These are phyloP conservation scores for Plecturocebus donacophilus DNA, from an alignment of 2,113 vertebrate genomes.

Conservation along the genomic window DNA sequence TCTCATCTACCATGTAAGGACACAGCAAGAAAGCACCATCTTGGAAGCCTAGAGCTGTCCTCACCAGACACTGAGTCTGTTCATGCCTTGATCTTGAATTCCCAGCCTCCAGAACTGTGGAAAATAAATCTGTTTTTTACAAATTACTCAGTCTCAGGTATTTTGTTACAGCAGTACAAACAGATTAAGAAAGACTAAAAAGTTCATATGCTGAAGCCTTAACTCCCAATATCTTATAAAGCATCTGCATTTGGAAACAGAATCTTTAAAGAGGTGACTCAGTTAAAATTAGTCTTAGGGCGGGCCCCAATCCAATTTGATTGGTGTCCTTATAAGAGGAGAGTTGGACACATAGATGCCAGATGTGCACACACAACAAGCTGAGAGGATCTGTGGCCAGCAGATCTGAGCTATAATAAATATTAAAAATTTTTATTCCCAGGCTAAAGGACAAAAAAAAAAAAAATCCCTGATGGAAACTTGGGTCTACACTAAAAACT, in stretches of 20 bases:
- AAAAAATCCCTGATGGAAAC: not conserved
- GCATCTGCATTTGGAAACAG: not conserved
- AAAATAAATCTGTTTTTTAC: not conserved
- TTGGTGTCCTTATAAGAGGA: not conserved
- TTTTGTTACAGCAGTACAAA: not conserved
- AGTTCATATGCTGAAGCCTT: not conserved
- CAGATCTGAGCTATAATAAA: not conserved
- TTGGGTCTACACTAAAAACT: not conserved
- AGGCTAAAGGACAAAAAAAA: not conserved
- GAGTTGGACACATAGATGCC: not conserved
- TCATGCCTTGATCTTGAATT: not conserved
- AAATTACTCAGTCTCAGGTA: not conserved
- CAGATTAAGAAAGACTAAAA: not conserved
- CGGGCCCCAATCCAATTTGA: not conserved
- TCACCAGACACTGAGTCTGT: not conserved
- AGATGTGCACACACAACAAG: not conserved
- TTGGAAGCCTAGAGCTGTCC: not conserved
- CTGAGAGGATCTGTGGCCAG: not conserved
- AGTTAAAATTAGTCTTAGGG: not conserved
- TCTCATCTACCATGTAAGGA: not conserved
- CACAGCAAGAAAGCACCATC: not conserved
- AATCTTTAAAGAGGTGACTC: not conserved
- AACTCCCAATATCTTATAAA: not conserved
- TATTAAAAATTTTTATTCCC: not conserved
- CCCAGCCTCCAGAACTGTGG: not conserved